Percentiles rank a stretch among this genome's conserved stretches.
Evolutionary conservation across 1,140 invertebrate genomes (phyloP).

Genomic region (Augochlora pura): DNA sequence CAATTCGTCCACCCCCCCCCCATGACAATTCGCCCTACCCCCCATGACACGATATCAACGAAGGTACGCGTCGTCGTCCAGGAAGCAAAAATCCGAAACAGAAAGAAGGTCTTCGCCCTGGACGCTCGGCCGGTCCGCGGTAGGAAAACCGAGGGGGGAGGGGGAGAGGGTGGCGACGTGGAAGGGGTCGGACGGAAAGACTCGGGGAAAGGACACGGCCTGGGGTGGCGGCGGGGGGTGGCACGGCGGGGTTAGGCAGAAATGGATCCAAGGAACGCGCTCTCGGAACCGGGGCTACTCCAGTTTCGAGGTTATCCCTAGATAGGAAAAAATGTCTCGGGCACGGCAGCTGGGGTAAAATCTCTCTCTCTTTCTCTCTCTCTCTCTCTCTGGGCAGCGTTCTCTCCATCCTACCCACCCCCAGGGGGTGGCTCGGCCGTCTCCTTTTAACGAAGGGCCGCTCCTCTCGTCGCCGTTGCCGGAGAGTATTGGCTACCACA

Average conservation of each 20-base stretch:
- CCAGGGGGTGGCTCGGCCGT: background rate
- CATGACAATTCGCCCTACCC: too few species aligned
- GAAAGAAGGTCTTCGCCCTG: conserved; percentile 41
- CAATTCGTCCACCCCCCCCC: too few species aligned
- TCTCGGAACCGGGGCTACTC: conserved; percentile 57
- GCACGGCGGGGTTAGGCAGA: background rate
- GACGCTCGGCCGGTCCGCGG: background rate
- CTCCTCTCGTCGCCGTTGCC: conserved; percentile 56
- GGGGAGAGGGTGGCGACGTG: too few species aligned
- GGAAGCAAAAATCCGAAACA: conserved; percentile 50
- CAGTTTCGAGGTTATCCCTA: conserved; percentile 67
- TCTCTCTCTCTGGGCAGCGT: conserved; percentile 52
- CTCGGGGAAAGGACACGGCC: too few species aligned
- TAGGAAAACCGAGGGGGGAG: too few species aligned
- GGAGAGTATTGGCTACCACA: conserved; percentile 66
- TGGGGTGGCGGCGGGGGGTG: background rate
- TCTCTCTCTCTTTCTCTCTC: conserved; percentile 64
- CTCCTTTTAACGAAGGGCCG: conserved; percentile 53
- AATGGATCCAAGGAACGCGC: conserved; percentile 32
- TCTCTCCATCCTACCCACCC: background rate
- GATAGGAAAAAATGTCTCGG: conserved; percentile 68
- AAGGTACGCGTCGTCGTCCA: conserved; percentile 32
- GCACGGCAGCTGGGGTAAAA: conserved; percentile 68
- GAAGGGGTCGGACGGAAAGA: conserved; percentile 3
- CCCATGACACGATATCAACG: conserved; percentile 46